A percentile compares a stretch with the other conserved stretches of the same genome.
Conservation (phyloP, 2,888 invertebrate genomes). For the Lepidochitona cinerea region DNA sequence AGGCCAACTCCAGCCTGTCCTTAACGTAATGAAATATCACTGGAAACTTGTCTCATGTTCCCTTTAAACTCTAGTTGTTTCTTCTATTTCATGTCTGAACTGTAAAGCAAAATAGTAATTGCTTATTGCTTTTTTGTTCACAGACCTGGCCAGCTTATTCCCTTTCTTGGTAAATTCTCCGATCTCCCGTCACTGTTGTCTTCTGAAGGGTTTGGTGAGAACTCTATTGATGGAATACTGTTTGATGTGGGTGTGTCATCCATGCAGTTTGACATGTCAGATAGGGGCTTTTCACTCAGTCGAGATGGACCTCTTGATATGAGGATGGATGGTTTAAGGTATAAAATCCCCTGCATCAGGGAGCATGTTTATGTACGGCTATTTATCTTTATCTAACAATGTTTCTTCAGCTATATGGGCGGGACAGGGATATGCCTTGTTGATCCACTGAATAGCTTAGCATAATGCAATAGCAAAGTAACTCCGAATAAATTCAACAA, state of each 20-base stretch:
- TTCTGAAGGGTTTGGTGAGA: slow-evolving; percentile 73
- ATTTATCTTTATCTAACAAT: no score
- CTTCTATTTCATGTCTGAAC: not conserved
- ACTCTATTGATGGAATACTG: slow-evolving; percentile 86
- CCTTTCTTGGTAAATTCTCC: slow-evolving; percentile 90
- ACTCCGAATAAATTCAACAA: no score
- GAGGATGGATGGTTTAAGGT: slow-evolving; percentile 90
- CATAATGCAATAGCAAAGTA: no score
- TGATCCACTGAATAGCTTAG: no score
- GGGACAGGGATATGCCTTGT: no score
- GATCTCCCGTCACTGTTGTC: slow-evolving; percentile 82
- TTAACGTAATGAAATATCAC: no score
- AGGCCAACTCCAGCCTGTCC: no score
- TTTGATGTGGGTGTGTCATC: slow-evolving; percentile 97
- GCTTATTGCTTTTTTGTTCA: not conserved
- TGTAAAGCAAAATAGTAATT: not conserved
- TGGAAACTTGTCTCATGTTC: no score
- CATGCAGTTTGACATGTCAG: slow-evolving; percentile 89
- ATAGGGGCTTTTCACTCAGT: slow-evolving; percentile 88
- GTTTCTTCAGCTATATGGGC: no score
- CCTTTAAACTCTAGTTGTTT: not conserved
- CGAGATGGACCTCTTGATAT: slow-evolving; percentile 90
- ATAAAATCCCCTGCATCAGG: no score
- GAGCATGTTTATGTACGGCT: no score
- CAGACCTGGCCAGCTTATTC: slow-evolving; percentile 74